Evolutionary conservation across 1,140 invertebrate species (phyloP), one percentile per base, ranked within the genome.

Genomic region (Cydia fagiglandana): DNA sequence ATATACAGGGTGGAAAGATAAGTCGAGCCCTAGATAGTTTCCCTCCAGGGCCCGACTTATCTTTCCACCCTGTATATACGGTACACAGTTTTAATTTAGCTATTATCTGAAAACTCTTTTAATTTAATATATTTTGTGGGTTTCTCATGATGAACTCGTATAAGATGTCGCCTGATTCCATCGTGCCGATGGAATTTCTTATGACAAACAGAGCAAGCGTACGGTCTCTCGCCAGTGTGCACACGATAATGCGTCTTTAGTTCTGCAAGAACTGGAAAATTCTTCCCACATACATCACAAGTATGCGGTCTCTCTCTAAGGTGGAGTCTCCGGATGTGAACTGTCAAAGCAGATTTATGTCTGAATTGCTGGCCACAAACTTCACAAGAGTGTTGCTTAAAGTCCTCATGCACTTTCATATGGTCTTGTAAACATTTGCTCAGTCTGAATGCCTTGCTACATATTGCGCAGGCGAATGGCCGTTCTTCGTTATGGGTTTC

Each of bases 101-200:
- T 61, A 24, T 61, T 24, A 20, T 24, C 56, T 24, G 17, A 61
- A 61, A 61, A 61, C 12, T 61, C 56, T 24, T 61, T 61, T 24
- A 61, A 24, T 61, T 61, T 61, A 61, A 24, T 61, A 61, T 61
- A 61, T n/a, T 61, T 61, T 12, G 56, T 61, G 17, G 56, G 56
- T 61, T 61, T 61, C 20, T 61, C 56, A 61, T 24, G 56, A 24
- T 61, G 56, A 6, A 61, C 56, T 10, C 56, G 56, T 61, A 61
- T 61, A 24, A 61, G 56, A 61, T 61, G 56, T 7, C 56, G 15
- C 20, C 56, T 61, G 56, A 61, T 61, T 10, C 56, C 56, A 12
- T 61, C 56, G 20, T 61, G 56, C 24, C 56, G 56, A 61, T 61
- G 56, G 10, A 61, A 61, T 24, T 61, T 61, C 56, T 61, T 61